Percentiles rank a stretch among this genome's conserved stretches.
phyloP scores from a whole-genome alignment of 2,888 invertebrate species.

The Pseudolycoriella hygida region DNA sequence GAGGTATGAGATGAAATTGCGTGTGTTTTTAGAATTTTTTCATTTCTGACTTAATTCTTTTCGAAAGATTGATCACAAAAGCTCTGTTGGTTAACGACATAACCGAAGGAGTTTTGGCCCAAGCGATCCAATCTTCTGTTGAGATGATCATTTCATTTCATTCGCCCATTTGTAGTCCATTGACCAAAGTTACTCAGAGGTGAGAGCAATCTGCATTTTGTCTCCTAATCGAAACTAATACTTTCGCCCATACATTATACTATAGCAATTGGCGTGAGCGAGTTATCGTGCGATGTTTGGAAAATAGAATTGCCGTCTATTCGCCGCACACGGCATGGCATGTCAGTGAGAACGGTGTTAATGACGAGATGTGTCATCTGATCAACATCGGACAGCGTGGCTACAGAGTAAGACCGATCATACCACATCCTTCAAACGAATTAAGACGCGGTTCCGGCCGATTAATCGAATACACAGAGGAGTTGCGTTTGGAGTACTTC shows the following conservation, averaged over 20 bases:
- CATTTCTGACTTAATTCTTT: neutral
- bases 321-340: constrained; percentile 92
- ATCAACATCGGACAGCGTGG: constrained; percentile 12
- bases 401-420: neutral
- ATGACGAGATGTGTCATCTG: constrained; percentile 70
- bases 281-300: constrained; percentile 59
- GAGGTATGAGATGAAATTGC: constrained; percentile 22
- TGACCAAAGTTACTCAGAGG: constrained; percentile 68
- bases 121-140: constrained; percentile 48
- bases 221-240: no score
- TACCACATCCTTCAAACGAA: constrained; percentile 3
- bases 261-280: constrained; percentile 58
- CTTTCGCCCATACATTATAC: constrained; percentile 5
- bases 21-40: neutral
- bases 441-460: constrained; percentile 37
- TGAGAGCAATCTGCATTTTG: constrained; percentile 22
- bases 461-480: constrained; percentile 30
- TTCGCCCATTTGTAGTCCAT: constrained; percentile 79
- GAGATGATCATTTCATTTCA: constrained; percentile 86
- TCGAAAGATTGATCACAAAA: constrained; percentile 33
- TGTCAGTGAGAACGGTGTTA: constrained; percentile 64
- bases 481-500: constrained; percentile 36
- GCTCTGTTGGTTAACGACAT: constrained; percentile 83
- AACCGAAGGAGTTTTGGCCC: constrained; percentile 70
- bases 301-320: constrained; percentile 71